These are phyloP conservation scores for Alaudala cheleensis DNA, from an alignment of 2,113 vertebrate species.

Conservation along the genomic window DNA sequence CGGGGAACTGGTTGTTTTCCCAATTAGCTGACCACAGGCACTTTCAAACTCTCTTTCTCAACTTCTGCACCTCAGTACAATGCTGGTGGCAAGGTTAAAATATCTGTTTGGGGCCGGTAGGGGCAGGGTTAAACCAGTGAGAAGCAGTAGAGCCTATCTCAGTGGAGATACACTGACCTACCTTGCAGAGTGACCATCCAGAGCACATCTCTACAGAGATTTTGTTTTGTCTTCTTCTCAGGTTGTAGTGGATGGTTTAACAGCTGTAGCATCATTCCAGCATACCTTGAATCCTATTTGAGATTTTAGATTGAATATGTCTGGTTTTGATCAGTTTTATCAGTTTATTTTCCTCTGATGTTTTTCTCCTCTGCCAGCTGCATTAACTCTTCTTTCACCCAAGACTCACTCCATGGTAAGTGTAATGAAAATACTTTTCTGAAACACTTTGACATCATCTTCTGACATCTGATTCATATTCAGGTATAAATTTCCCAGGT, in stretches of 20 bases:
- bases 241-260: background rate
- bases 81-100: constrained; percentile 21
- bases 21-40: background rate
- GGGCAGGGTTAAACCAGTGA: background rate
- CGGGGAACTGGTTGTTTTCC: background rate
- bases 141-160: background rate
- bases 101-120: background rate
- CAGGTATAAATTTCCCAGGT: background rate
- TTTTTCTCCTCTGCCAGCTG: background rate
- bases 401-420: background rate
- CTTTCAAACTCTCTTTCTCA: background rate
- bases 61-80: background rate
- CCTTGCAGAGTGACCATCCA: background rate
- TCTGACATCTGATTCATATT: background rate
- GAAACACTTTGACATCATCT: background rate
- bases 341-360: constrained; percentile 9
- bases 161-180: background rate
- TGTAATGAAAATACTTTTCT: background rate
- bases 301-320: background rate
- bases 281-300: background rate
- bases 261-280: background rate
- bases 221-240: background rate
- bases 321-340: constrained; percentile 34
- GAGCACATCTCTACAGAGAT: background rate
- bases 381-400: background rate